Percentiles rank a stretch among this genome's conserved stretches.
phyloP scores from a whole-genome alignment of 2,113 vertebrate species.

The Eretmochelys imbricata region DNA sequence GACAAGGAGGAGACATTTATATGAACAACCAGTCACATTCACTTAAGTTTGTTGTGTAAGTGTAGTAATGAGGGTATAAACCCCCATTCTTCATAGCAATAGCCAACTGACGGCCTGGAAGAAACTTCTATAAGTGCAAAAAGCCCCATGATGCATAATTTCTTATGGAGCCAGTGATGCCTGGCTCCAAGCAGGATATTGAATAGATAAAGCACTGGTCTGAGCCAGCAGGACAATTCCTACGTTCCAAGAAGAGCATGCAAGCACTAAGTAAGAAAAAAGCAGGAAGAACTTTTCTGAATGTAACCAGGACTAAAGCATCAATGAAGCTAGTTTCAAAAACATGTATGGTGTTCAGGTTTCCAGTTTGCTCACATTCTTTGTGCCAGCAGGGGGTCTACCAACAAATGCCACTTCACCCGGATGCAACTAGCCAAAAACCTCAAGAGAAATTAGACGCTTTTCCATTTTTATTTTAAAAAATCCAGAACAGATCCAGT shows the following conservation, averaged over 20 bases:
- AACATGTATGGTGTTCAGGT: background rate
- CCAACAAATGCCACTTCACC: conserved; percentile 9
- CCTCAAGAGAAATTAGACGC: background rate
- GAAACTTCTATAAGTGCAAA: background rate
- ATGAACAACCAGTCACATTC: background rate
- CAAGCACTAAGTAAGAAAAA: background rate
- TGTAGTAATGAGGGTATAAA: background rate
- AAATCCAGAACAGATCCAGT: conserved; percentile 72
- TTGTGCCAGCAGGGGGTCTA: background rate
- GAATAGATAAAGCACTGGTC: background rate
- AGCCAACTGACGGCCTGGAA: background rate
- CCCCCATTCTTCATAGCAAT: background rate
- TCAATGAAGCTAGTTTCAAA: background rate
- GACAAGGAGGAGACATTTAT: background rate
- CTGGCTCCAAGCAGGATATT: background rate
- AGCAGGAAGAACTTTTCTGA: background rate
- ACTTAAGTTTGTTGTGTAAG: background rate
- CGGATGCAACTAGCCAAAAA: background rate
- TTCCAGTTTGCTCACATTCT: accelerated
- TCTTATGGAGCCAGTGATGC: background rate
- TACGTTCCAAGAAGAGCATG: background rate
- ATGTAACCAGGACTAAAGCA: background rate
- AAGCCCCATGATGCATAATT: background rate
- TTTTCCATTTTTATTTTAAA: conserved; percentile 74
- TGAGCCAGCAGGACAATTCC: background rate